Evolutionary conservation across 2,113 vertebrate species (phyloP).

Genomic region (Crotalus horridus): DNA sequence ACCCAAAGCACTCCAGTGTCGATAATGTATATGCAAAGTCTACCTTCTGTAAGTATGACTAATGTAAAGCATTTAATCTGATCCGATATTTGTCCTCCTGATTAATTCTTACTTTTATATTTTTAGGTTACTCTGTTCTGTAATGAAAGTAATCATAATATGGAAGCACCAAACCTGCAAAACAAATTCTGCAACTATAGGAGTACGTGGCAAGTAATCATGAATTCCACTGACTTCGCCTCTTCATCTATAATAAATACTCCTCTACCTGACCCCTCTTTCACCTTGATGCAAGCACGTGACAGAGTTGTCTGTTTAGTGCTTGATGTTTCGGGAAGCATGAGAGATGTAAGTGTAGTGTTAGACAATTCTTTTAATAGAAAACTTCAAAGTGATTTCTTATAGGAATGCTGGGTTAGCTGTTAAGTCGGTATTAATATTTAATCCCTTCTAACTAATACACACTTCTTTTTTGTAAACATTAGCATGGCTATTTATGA

Average conservation of each 20-base stretch:
- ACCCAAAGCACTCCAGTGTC: conserved; percentile 47
- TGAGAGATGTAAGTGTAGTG: conserved; percentile 39
- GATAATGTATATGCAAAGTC: conserved; percentile 64
- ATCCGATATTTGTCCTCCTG: background rate
- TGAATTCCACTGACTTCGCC: conserved; percentile 59
- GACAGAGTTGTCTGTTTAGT: conserved; percentile 61
- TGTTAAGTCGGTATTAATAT: background rate
- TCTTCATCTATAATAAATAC: conserved; percentile 9
- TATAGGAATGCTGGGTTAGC: background rate
- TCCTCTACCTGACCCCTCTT: conserved; percentile 29
- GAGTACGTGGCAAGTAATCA: conserved; percentile 69
- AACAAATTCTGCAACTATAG: conserved; percentile 67
- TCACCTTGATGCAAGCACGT: conserved; percentile 57
- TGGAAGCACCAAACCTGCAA: conserved; percentile 69
- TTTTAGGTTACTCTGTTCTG: conserved; percentile 71
- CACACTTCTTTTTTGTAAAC: background rate
- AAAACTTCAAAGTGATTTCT: background rate
- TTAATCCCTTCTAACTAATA: background rate
- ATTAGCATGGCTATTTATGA: background rate
- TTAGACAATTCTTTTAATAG: background rate
- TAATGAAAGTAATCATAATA: conserved; percentile 61
- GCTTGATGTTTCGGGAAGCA: conserved; percentile 73
- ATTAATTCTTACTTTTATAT: background rate
- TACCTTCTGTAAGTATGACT: conserved; percentile 61
- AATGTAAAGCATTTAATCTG: background rate